These are phyloP conservation scores for Alosa alosa DNA, from an alignment of 2,113 vertebrate genomes.

Conservation along the genomic window DNA sequence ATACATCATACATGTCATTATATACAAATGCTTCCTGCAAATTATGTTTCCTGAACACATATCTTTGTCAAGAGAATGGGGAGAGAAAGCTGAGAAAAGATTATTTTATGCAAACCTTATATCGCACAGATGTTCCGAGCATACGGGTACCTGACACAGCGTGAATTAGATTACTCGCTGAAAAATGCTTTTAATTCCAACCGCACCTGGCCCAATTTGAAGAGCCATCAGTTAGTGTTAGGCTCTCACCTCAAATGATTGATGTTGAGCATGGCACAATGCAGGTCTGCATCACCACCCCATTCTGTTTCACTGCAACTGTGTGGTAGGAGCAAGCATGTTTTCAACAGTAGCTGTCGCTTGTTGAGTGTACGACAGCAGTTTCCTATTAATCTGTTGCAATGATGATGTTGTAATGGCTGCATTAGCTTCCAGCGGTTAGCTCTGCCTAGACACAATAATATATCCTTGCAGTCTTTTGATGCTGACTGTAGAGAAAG, in stretches of 20 bases:
- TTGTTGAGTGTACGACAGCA: not conserved
- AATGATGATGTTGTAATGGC: not conserved
- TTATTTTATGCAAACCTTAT: conserved; percentile 29
- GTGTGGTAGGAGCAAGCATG: not conserved
- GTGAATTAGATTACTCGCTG: conserved; percentile 55
- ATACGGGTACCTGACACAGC: conserved; percentile 45
- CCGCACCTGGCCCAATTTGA: conserved; percentile 41
- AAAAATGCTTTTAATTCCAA: conserved; percentile 58
- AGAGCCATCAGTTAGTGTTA: conserved; percentile 46
- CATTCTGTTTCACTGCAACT: conserved; percentile 14
- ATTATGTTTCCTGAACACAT: not conserved
- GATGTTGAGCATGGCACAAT: conserved; percentile 41
- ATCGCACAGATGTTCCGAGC: conserved; percentile 41
- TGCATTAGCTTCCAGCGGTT: not conserved
- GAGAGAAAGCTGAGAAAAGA: conserved; percentile 15
- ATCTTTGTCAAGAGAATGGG: not conserved
- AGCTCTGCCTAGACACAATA: not conserved
- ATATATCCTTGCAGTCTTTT: not conserved
- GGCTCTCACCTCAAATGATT: conserved; percentile 48
- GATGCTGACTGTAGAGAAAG: not conserved
- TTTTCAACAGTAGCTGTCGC: not conserved
- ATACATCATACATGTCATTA: conserved; percentile 49
- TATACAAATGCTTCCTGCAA: not conserved
- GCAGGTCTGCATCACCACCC: not conserved
- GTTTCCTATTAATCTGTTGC: not conserved